A percentile compares a stretch with the other conserved stretches of the same genome.
Conservation (phyloP, 2,113 vertebrate species). For the Microcebus jonahi region DNA sequence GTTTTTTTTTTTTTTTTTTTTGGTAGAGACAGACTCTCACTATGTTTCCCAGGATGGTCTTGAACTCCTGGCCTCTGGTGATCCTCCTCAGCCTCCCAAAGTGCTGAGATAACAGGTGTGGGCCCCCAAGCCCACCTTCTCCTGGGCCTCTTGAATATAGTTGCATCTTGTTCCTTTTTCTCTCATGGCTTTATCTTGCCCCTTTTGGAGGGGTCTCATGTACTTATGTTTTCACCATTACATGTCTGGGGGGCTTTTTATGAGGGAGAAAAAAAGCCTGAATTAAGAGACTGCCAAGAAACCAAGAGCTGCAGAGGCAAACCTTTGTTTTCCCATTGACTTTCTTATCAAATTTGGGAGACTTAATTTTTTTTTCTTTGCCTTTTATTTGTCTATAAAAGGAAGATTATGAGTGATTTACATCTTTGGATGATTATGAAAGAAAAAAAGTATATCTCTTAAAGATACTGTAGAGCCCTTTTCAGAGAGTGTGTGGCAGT, state of each 20-base stretch:
- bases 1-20: too few species aligned
- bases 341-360: conserved; percentile 33
- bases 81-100: too few species aligned
- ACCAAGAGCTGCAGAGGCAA: background rate
- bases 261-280: background rate
- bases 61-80: too few species aligned
- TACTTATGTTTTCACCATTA: background rate
- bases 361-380: conserved; percentile 21
- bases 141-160: background rate
- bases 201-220: background rate
- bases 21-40: too few species aligned
- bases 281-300: conserved; percentile 15
- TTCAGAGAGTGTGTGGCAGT: background rate
- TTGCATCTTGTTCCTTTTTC: background rate
- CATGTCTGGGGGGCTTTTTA: background rate
- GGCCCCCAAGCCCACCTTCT: too few species aligned
- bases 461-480: conserved; percentile 2
- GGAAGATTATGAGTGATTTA: background rate
- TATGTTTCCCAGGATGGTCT: too few species aligned
- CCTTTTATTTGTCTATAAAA: conserved; percentile 38
- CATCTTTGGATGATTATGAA: background rate
- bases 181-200: background rate
- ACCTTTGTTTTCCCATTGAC: background rate
- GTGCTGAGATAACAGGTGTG: too few species aligned
- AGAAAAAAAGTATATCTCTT: background rate